A percentile compares a stretch with the other conserved stretches of the same genome.
Conservation (phyloP, 23 tunicate genomes). For the Aplidium turbinatum region DNA sequence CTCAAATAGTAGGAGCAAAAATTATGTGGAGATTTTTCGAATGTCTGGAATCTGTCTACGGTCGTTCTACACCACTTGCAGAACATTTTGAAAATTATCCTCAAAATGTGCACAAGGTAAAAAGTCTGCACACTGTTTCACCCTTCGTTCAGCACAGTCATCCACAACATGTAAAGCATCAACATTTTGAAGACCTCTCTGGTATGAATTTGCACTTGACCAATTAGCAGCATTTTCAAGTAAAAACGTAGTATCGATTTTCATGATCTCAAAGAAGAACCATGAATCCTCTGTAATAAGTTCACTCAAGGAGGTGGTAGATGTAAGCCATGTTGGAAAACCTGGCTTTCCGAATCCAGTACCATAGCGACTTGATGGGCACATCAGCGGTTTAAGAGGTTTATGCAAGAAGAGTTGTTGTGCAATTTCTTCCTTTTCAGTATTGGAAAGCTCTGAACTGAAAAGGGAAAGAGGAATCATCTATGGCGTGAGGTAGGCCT, state of each 20-base stretch:
- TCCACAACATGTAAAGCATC: conserved; percentile 9
- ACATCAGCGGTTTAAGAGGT: background rate
- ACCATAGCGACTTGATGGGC: conserved; percentile 1
- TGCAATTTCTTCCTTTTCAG: conserved; percentile 11
- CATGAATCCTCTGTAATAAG: conserved; percentile 21
- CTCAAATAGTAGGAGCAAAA: background rate
- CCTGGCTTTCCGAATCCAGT: conserved; percentile 17
- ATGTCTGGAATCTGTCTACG: conserved; percentile 1
- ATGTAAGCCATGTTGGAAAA: background rate
- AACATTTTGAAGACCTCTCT: conserved; percentile 11
- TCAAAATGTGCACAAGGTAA: conserved; percentile 12
- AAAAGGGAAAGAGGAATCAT: conserved; percentile 22
- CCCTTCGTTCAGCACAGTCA: conserved; percentile 12
- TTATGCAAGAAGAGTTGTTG: background rate
- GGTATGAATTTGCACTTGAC: conserved; percentile 8
- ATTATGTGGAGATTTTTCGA: conserved; percentile 5
- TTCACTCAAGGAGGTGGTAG: background rate
- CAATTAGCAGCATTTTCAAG: conserved; percentile 17
- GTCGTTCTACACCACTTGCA: conserved; percentile 10
- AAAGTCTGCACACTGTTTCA: conserved; percentile 24
- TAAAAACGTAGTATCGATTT: conserved; percentile 6
- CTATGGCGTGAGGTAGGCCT: conserved; percentile 6
- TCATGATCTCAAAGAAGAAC: conserved; percentile 14
- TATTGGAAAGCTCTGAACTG: background rate
- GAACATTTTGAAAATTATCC: conserved; percentile 19